Base-by-base conservation (phyloP, 2,888 invertebrate species). In the Rhodophaea formosa region DNA sequence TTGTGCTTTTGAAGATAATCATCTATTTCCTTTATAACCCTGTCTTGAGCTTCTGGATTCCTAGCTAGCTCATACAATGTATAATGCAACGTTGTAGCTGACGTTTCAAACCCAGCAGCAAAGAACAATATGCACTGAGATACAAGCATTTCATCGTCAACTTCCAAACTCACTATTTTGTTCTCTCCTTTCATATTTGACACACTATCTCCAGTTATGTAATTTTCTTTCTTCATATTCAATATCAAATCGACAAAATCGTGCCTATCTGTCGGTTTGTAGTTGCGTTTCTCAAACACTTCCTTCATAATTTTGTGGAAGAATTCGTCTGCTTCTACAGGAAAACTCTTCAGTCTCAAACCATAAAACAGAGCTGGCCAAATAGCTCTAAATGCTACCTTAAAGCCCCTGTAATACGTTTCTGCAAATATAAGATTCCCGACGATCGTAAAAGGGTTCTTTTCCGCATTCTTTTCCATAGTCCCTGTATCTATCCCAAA, bases 61-160 rank as follows among this genome's bases (percentile, higher is more conserved):
- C 72, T 73, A 1, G 75, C 69, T 6, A 78, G 52, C 52, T 75
- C 73, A 49, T 67, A 76, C 8, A 78, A 59, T 0, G 69, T 62
- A 42, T 64, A 69, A 35, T 66, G 66, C 8, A 71, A 52, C 0
- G 74, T 71, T 0, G 63, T 67, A 0, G 76, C 59, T 6, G 77
- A 71, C 0, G 78, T 75, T 51, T 78, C 76, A 47, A 62, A 77
- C 0, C 78, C 78, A 17, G 73, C 76, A 5, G 63, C 68, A 30
- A 77, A 78, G 29, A 93, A 91, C 0, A 90, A 67, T 30, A 91
- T 82, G 32, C 56, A 47, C 35, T 56, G 56, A 1, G 35, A 17
- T 8, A 56, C 47, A 14, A 0, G 7, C 10, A 56, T 17, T 8
- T 56, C 56, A 14, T 56, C 56, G 8, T 56, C 56, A 3, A 46